phyloP scores from a whole-genome alignment of 2,797 vertebrate genomes.

The Cyprinodon diabolis region DNA sequence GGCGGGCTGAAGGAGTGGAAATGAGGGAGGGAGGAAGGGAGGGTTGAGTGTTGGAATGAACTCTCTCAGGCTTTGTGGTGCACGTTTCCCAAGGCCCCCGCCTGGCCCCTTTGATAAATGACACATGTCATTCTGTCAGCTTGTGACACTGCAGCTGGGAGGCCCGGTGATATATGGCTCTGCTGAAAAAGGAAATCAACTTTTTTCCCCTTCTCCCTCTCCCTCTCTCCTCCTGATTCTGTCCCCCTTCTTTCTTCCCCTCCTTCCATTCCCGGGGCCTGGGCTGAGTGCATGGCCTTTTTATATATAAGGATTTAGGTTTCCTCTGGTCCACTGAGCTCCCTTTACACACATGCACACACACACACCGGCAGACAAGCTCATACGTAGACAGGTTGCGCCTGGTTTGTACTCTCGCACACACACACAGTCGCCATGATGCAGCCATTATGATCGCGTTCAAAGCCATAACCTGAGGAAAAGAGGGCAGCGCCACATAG shows the following conservation, averaged over 20 bases:
- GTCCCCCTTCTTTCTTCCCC: conserved; percentile 53
- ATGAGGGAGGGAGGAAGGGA: conserved; percentile 73
- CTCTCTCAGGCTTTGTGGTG: conserved; percentile 98
- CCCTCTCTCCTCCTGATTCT: conserved; percentile 37
- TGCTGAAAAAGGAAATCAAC: conserved; percentile 96
- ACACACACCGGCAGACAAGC: conserved; percentile 43
- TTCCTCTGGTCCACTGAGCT: conserved; percentile 82
- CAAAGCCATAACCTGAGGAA: conserved; percentile 67
- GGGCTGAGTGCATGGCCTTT: conserved; percentile 90
- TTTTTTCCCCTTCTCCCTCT: conserved; percentile 77
- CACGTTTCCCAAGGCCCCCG: conserved; percentile 95
- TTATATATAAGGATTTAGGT: conserved; percentile 94
- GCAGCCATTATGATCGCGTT: conserved; percentile 64
- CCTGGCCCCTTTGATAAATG: conserved; percentile 99
- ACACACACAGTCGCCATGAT: conserved; percentile 46
- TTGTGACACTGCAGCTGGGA: conserved; percentile 98
- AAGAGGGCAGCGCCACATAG: conserved; percentile 64
- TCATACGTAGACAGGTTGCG: conserved; percentile 60
- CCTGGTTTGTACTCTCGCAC: conserved; percentile 48
- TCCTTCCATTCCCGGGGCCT: conserved; percentile 71
- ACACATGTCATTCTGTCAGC: conserved; percentile 99
- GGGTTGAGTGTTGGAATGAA: conserved; percentile 91
- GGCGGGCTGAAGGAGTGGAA: conserved; percentile 69
- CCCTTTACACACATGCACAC: conserved; percentile 2
- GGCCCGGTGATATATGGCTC: conserved; percentile 94